phyloP scores from a whole-genome alignment of 2,888 invertebrate species.

The Zaprionus obscuricornis region DNA sequence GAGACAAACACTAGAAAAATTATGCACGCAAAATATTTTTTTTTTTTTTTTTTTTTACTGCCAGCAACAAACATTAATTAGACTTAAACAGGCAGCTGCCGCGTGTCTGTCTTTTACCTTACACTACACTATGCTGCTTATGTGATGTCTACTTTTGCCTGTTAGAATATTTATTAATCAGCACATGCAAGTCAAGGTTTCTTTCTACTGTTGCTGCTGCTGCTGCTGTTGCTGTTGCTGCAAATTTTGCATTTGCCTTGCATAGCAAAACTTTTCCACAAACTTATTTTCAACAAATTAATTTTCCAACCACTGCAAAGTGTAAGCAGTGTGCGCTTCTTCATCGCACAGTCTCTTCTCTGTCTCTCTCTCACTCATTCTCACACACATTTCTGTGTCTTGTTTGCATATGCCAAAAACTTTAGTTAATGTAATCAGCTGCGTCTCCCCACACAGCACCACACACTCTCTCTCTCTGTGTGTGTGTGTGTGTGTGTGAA shows the following conservation, averaged over 20 bases:
- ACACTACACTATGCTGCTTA: too few relatives aligned
- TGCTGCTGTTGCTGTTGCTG: not conserved
- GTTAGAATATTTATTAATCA: conserved; percentile 57
- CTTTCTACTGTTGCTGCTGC: too few relatives aligned
- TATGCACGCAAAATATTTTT: conserved; percentile 19
- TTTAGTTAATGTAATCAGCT: conserved; percentile 82
- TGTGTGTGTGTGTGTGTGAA: conserved; percentile 42
- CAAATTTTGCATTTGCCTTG: conserved; percentile 11
- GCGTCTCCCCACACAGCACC: conserved; percentile 61
- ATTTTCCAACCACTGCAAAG: conserved; percentile 61
- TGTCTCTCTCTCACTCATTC: not conserved
- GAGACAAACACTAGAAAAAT: conserved; percentile 32
- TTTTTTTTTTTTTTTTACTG: conserved; percentile 13
- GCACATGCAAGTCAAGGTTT: conserved; percentile 28
- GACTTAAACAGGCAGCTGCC: conserved; percentile 37
- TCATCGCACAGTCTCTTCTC: not conserved
- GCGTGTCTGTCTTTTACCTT: not conserved
- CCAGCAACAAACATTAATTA: conserved; percentile 58
- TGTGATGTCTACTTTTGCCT: too few relatives aligned
- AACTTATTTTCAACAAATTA: conserved; percentile 80
- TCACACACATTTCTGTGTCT: conserved; percentile 11
- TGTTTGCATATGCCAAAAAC: conserved; percentile 62
- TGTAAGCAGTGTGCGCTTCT: conserved; percentile 6
- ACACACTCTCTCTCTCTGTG: not conserved
- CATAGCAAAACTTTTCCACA: conserved; percentile 74